Evolutionary conservation across 2,888 invertebrate genomes (phyloP), one percentile per base, ranked within the genome.

Genomic region (Meloe dianella): DNA sequence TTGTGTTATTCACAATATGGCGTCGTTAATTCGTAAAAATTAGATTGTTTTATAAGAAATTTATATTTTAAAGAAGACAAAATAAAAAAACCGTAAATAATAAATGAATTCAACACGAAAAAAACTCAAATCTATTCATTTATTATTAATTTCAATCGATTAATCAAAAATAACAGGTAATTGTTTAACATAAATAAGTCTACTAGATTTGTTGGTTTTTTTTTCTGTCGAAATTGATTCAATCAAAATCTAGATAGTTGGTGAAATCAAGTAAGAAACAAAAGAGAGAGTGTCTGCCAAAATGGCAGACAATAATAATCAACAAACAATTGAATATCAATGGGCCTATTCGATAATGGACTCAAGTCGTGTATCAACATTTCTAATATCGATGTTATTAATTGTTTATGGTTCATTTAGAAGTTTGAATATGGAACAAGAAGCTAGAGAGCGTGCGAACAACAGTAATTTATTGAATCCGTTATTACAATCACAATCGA

Each of bases 391-490:
- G 76, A 97, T 98, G 89, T 89, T 97, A 78, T 89, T 98, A 74
- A 98, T 98, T 79, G 97, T 98, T 41, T 98, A 98, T 84, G 98
- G 97, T 78, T 97, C 97, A 83, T 98, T 97, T 86, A 93, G 97
- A 77, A 97, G 97, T 71, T 86, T 97, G 72, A 97, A 97, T 85
- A 94, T 97, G 91, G 97, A 97, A 84, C 93, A 96, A 76, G 96
- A 97, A 83, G 96, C 96, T 58, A 89, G 94, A 71, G 83, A 92
- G 89, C 81, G 88, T 89, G 82, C 87, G 80, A 78, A 79, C 69
- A 81, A 82, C 30, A 82, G 82, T 71, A 83, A 81, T 66, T 77
- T 83, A 41, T 71, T 83, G 51, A 83, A 83, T 70, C 82, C 83
- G 30, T 78, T 79, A 10, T 78, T 79, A 51, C 79, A 78, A 67